These are phyloP conservation scores for Podiceps cristatus DNA, from an alignment of 2,113 vertebrate genomes.

Conservation along the genomic window DNA sequence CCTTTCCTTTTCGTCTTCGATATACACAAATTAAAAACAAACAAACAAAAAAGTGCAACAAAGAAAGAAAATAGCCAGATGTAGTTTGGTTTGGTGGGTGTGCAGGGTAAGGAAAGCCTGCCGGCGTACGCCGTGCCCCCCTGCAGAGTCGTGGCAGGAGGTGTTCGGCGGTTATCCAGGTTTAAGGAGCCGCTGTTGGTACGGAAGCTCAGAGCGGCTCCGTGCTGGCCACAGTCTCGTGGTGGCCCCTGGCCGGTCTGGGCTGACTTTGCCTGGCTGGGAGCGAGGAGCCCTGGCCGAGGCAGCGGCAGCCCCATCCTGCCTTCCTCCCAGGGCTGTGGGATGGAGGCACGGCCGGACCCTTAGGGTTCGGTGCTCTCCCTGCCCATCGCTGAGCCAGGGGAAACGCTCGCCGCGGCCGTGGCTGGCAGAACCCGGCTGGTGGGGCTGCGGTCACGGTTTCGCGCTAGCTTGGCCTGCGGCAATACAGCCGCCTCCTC, in stretches of 20 bases:
- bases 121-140: neutral
- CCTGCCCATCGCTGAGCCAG: too few species aligned
- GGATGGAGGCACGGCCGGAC: too few species aligned
- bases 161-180: neutral
- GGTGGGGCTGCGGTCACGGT: too few species aligned
- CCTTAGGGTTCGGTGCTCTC: too few species aligned
- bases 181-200: neutral
- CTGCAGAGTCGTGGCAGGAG: neutral
- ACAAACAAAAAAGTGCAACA: neutral
- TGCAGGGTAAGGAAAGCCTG: neutral
- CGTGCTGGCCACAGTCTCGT: rapidly evolving
- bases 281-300: neutral
- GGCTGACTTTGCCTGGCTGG: neutral
- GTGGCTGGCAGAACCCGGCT: too few species aligned
- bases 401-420: too few species aligned
- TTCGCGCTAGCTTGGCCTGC: too few species aligned
- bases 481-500: too few species aligned
- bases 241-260: neutral
- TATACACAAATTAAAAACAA: neutral
- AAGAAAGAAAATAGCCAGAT: neutral
- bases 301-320: neutral
- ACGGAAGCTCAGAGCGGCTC: neutral
- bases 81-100: neutral
- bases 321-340: too few species aligned
- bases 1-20: neutral